phyloP scores from a whole-genome alignment of 1,140 invertebrate genomes.

The Aricia agestis region DNA sequence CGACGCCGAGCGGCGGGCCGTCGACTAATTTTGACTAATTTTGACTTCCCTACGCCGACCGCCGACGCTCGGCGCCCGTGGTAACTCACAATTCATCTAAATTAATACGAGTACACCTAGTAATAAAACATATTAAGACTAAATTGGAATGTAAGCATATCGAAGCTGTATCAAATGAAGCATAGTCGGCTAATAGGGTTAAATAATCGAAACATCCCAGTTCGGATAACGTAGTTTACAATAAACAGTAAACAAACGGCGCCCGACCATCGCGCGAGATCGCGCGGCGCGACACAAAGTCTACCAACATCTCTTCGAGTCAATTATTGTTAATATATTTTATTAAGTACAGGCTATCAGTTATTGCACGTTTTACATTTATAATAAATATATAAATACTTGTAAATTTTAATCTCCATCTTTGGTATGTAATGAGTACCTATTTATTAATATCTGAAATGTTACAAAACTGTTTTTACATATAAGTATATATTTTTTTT shows the following conservation, averaged over 20 bases:
- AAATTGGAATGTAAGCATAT: slow-evolving; percentile 65
- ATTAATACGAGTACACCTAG: slow-evolving; percentile 55
- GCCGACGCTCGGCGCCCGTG: slow-evolving; percentile 20
- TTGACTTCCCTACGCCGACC: neutral
- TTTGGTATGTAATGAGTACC: slow-evolving; percentile 73
- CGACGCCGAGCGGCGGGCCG: neutral
- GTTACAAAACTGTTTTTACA: slow-evolving; percentile 75
- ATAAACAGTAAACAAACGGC: slow-evolving; percentile 70
- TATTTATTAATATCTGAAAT: slow-evolving; percentile 74
- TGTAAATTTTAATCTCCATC: slow-evolving; percentile 74
- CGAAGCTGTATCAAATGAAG: slow-evolving; percentile 62
- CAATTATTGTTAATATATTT: slow-evolving; percentile 68
- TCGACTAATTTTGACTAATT: slow-evolving; percentile 11
- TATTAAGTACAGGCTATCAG: slow-evolving; percentile 74
- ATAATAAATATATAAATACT: slow-evolving; percentile 77
- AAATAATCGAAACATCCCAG: slow-evolving; percentile 41
- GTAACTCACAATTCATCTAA: slow-evolving; percentile 69
- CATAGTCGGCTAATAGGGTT: slow-evolving; percentile 44
- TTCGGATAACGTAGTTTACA: slow-evolving; percentile 62
- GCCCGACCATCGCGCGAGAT: slow-evolving; percentile 32
- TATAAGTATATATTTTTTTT: slow-evolving; percentile 75
- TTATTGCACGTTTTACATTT: slow-evolving; percentile 76
- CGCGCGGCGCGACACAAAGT: slow-evolving; percentile 39
- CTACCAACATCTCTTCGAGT: slow-evolving; percentile 61
- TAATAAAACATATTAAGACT: slow-evolving; percentile 65